These are phyloP conservation scores for Monodelphis domestica DNA, from an alignment of 2,797 vertebrate species.

Conservation along the genomic window DNA sequence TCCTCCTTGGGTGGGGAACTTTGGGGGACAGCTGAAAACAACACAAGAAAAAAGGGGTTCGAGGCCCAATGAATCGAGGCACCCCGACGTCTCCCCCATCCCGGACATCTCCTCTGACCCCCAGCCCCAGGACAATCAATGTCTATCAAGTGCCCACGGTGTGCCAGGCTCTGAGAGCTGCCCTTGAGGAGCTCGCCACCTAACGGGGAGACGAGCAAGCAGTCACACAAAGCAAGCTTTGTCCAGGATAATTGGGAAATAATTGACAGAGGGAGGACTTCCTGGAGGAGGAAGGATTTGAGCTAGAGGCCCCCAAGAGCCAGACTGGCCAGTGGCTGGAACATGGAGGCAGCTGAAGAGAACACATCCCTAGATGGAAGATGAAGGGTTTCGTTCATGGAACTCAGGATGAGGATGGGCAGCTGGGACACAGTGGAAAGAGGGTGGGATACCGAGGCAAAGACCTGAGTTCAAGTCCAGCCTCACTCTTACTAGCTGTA, in stretches of 20 bases:
- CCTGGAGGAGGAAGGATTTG: neutral
- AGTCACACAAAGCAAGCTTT: neutral
- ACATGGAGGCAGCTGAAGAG: too few relatives aligned
- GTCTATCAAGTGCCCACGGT: neutral
- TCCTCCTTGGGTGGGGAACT: constrained; percentile 95
- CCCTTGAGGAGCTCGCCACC: rapidly evolving
- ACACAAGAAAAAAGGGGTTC: constrained; percentile 44
- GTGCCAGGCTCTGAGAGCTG: neutral
- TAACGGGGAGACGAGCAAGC: too few relatives aligned
- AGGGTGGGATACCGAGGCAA: neutral
- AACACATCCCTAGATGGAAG: too few relatives aligned
- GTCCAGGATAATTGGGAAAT: neutral
- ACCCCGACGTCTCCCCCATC: neutral
- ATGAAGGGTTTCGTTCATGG: too few relatives aligned
- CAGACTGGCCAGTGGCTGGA: neutral
- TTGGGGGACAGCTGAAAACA: constrained; percentile 90
- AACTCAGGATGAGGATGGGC: neutral
- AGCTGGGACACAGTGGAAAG: neutral
- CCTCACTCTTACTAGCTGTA: neutral
- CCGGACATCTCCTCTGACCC: neutral
- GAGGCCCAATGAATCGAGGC: neutral
- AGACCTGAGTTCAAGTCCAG: neutral
- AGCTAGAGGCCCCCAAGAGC: neutral
- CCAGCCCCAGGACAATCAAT: neutral
- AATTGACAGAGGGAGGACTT: neutral